Evolutionary conservation across 2,797 vertebrate genomes (phyloP), one percentile per base, ranked within the genome.

Genomic region (Ctenopoma kingsleyae): DNA sequence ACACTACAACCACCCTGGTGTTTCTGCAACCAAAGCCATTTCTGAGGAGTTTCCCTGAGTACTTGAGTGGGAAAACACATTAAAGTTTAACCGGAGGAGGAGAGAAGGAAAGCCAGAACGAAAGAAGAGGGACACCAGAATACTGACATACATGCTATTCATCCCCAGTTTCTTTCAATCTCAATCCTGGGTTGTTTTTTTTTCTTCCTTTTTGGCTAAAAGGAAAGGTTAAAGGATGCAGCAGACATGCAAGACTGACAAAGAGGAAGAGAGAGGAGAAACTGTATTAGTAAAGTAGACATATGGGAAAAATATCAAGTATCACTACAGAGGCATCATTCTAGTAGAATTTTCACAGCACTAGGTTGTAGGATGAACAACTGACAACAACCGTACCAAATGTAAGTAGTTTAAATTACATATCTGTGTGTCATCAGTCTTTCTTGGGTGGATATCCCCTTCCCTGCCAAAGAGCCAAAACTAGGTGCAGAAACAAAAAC

Each of bases 11-110:
- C 87, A 87, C 89, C 89, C 76, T 74, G 78, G 84, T 89, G 82
- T 85, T 91, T 88, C 81, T 93, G 92, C 91, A 92, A 87, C 84
- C 83, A 86, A 90, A 93, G 92, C 92, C 91, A 92, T 94, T 94
- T 94, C 79, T 87, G 81, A 90, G 82, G 81, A 89, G 85, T 91
- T 92, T 86, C 81, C 83, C 82, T 91, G 81, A 91, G 89, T 90
- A 91, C 86, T 88, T 89, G 77, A 90, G 90, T 54, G 76, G 88
- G 81, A 83, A 88, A 86, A 76, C 86, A 80, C 92, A 94, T 95
- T 90, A 95, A 95, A 92, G 82, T 92, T 94, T 94, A 91, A 94
- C 79, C 50, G 40, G 64, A 65, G 62, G 59, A 83, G 75, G 55
- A 76, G 64, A 70, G 77, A 82, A 78, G 64, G 70, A 44, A 70